Evolutionary conservation across 2,113 vertebrate species (phyloP).

Genomic region (Probosciger aterrimus): DNA sequence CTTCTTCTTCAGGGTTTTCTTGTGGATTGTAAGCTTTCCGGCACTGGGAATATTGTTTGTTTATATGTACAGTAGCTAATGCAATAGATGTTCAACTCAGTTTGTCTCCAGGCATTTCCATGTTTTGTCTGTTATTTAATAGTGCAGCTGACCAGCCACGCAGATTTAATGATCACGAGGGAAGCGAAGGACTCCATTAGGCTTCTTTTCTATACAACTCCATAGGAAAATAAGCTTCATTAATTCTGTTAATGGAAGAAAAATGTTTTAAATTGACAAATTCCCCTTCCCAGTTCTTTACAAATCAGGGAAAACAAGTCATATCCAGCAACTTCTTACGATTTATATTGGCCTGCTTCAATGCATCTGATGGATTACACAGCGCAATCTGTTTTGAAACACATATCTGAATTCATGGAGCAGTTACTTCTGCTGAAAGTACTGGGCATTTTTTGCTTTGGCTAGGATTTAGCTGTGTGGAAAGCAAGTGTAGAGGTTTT

Average conservation of each 20-base stretch:
- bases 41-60: background rate
- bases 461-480: background rate
- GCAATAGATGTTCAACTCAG: background rate
- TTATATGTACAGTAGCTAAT: background rate
- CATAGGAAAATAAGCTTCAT: background rate
- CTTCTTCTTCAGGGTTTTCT: background rate
- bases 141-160: background rate
- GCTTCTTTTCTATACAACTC: background rate
- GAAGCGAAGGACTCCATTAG: background rate
- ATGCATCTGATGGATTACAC: background rate
- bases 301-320: background rate
- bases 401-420: background rate
- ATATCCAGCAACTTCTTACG: background rate
- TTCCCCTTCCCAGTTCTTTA: background rate
- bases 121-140: background rate
- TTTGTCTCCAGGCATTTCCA: background rate
- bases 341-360: background rate
- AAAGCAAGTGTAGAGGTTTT: background rate
- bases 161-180: background rate
- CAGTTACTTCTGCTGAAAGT: background rate
- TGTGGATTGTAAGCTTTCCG: background rate
- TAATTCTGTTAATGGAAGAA: background rate
- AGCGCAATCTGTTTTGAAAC: background rate
- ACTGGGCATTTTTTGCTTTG: background rate
- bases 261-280: background rate